phyloP scores from a whole-genome alignment of 2,888 invertebrate species.

The Papilio protenor region DNA sequence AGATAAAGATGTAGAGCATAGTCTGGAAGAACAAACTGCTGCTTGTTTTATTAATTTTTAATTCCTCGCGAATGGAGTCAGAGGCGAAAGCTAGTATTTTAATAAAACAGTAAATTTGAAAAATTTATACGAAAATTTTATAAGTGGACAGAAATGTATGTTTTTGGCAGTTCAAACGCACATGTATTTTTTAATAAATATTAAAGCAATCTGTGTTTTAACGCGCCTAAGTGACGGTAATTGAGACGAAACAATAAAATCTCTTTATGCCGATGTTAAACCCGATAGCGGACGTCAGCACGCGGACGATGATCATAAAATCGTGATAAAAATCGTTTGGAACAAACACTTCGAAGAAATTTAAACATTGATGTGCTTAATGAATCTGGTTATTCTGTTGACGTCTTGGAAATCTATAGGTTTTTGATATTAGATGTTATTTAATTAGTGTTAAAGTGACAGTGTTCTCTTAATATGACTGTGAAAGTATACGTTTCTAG shows the following conservation, averaged over 20 bases:
- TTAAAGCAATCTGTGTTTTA: conserved; percentile 31
- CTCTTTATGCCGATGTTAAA: conserved; percentile 54
- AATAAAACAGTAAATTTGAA: neutral
- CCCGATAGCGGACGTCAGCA: conserved; percentile 50
- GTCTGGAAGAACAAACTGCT: too few species aligned
- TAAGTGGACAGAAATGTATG: neutral
- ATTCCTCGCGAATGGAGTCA: too few species aligned
- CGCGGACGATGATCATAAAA: conserved; percentile 58
- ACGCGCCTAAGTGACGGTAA: conserved; percentile 54
- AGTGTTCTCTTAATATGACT: neutral
- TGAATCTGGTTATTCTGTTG: conserved; percentile 18
- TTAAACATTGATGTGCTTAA: conserved; percentile 3
- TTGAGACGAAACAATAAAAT: conserved; percentile 56
- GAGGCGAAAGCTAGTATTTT: too few species aligned
- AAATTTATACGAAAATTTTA: neutral
- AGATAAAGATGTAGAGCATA: too few species aligned
- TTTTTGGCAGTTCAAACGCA: neutral
- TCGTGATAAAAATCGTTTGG: conserved; percentile 59
- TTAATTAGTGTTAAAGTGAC: neutral
- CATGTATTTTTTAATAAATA: conserved; percentile 30
- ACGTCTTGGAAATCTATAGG: conserved; percentile 1
- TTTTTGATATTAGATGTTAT: neutral
- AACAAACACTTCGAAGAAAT: conserved; percentile 32
- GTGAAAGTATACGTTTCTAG: neutral
- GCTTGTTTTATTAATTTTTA: too few species aligned